phyloP scores from a whole-genome alignment of 2,797 vertebrate genomes.

The Microhierax caerulescens region DNA sequence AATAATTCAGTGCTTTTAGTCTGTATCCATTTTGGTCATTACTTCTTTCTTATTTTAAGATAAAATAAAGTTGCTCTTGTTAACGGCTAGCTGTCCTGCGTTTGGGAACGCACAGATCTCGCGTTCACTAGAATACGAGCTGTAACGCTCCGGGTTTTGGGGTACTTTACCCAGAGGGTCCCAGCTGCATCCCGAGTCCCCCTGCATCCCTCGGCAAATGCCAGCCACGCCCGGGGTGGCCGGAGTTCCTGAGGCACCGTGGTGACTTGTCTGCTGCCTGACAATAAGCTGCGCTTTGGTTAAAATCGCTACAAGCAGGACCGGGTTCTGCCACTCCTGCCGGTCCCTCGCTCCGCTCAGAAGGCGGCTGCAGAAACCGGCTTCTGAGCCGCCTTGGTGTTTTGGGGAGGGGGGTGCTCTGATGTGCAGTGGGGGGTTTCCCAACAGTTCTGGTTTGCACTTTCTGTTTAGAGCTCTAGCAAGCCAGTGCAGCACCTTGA shows the following conservation, averaged over 20 bases:
- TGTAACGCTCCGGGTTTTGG: rapidly evolving
- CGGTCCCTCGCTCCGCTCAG: background rate
- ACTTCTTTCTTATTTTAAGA: background rate
- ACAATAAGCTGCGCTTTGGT: background rate
- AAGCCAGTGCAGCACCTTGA: background rate
- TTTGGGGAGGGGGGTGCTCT: background rate
- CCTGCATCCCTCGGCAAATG: background rate
- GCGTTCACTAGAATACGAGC: background rate
- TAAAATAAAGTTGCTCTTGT: background rate
- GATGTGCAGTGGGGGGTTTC: background rate
- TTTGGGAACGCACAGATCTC: background rate
- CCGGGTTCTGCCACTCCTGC: background rate
- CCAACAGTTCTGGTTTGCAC: background rate
- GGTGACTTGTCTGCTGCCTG: background rate
- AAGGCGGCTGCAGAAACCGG: background rate
- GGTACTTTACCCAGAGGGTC: background rate
- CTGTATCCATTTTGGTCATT: background rate
- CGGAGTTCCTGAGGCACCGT: background rate
- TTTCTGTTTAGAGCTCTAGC: background rate
- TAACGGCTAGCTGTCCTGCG: background rate
- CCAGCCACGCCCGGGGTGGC: background rate
- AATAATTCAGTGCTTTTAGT: background rate
- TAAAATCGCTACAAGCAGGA: background rate
- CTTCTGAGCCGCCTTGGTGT: background rate
- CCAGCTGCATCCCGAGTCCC: too few species aligned